phyloP scores from a whole-genome alignment of 2,797 vertebrate species.

The Hozukius guyotensis region DNA sequence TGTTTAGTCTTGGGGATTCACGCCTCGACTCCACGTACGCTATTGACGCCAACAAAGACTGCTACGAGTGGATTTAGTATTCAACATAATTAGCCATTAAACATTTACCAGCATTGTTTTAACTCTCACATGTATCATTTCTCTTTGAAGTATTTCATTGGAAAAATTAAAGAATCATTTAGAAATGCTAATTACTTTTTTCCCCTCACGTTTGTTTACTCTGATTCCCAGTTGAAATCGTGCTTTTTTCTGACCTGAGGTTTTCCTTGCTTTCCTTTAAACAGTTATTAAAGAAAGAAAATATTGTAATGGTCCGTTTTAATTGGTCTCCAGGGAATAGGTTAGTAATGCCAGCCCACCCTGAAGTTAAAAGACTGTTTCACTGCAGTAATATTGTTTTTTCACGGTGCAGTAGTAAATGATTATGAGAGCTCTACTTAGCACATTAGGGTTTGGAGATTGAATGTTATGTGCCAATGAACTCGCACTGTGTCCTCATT shows the following conservation, averaged over 20 bases:
- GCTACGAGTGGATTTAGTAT: slow-evolving; percentile 56
- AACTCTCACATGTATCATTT: slow-evolving; percentile 57
- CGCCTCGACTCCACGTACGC: slow-evolving; percentile 17
- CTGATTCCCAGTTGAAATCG: slow-evolving; percentile 40
- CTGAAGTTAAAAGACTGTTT: slow-evolving; percentile 61
- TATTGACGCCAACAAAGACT: slow-evolving; percentile 48
- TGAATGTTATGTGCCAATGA: slow-evolving; percentile 32
- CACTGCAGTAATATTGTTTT: slow-evolving; percentile 36
- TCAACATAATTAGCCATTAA: slow-evolving; percentile 64
- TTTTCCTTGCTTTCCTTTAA: slow-evolving; percentile 44
- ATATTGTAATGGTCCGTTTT: slow-evolving; percentile 65
- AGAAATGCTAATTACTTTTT: slow-evolving; percentile 59
- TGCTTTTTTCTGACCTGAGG: slow-evolving; percentile 36
- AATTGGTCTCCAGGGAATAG: slow-evolving; percentile 71
- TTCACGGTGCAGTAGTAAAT: slow-evolving; percentile 35
- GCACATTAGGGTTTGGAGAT: slow-evolving; percentile 40
- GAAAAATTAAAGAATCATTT: slow-evolving; percentile 68
- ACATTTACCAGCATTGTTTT: slow-evolving; percentile 53
- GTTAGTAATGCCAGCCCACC: slow-evolving; percentile 58
- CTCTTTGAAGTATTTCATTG: slow-evolving; percentile 61
- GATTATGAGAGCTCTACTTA: slow-evolving; percentile 46
- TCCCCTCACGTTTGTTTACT: slow-evolving; percentile 59
- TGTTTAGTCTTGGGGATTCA: slow-evolving; percentile 35
- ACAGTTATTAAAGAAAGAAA: slow-evolving; percentile 63
- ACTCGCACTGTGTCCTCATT: slow-evolving; percentile 26